Conservation (phyloP, 2,888 invertebrate species). For the Stegophylla sp. region DNA sequence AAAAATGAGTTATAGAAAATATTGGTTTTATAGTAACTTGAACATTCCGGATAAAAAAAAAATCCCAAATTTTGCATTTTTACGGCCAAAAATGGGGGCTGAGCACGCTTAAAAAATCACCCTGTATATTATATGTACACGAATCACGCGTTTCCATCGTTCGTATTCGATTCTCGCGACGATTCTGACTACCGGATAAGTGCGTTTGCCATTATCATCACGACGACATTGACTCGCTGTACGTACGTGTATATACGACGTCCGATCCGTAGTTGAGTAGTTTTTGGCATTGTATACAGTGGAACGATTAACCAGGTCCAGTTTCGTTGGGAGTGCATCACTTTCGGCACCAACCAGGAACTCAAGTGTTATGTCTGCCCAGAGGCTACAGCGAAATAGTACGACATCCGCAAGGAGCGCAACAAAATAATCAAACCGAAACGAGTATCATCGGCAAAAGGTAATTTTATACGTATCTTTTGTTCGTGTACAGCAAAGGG, state of each 20-base stretch:
- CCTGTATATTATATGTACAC: too few species aligned
- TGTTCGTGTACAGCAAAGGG: too few species aligned
- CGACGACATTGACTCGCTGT: not conserved
- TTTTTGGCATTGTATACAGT: conserved; percentile 47
- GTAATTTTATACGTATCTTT: too few species aligned
- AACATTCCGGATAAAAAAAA: too few species aligned
- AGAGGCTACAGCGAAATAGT: conserved; percentile 40
- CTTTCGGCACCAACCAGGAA: conserved; percentile 33
- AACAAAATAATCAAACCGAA: conserved; percentile 15
- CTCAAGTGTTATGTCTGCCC: conserved; percentile 30
- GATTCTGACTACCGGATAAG: too few species aligned
- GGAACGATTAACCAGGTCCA: conserved; percentile 56
- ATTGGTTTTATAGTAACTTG: too few species aligned
- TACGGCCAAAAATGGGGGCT: too few species aligned
- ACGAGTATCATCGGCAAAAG: not conserved
- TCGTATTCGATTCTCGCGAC: not conserved
- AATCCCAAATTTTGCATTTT: too few species aligned
- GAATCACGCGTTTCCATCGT: not conserved
- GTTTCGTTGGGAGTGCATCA: conserved; percentile 50
- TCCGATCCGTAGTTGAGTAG: conserved; percentile 5
- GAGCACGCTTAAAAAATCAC: too few species aligned
- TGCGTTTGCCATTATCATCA: not conserved
- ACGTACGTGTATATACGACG: not conserved
- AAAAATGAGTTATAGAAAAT: too few species aligned
- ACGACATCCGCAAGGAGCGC: not conserved